These are phyloP conservation scores for Phaenicophaeus curvirostris DNA, from an alignment of 2,797 vertebrate species.

Conservation along the genomic window DNA sequence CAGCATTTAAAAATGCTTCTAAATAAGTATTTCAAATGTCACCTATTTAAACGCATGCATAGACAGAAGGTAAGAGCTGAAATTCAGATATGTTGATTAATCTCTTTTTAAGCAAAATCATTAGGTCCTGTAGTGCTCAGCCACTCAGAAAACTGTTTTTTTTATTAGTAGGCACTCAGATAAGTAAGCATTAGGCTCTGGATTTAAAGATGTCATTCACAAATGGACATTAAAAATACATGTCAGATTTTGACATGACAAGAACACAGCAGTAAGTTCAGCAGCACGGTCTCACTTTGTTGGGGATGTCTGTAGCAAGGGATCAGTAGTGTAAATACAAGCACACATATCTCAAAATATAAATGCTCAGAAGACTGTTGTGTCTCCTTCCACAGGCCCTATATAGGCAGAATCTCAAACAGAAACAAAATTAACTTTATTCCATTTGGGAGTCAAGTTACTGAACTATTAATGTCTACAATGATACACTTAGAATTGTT, in stretches of 20 bases:
- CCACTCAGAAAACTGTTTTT: not conserved
- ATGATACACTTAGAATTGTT: not conserved
- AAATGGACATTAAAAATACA: not conserved
- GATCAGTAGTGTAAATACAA: not conserved
- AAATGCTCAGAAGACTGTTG: not conserved
- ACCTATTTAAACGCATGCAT: not conserved
- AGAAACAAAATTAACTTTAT: slow-evolving; percentile 30
- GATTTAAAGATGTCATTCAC: not conserved
- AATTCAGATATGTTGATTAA: not conserved
- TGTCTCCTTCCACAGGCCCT: not conserved
- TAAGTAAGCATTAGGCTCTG: not conserved
- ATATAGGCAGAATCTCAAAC: not conserved
- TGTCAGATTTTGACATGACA: not conserved
- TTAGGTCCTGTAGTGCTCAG: not conserved
- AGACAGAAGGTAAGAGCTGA: not conserved
- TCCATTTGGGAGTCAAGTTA: slow-evolving; percentile 7
- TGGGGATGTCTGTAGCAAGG: not conserved
- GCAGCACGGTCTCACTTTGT: not conserved
- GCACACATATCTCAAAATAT: slow-evolving; percentile 10
- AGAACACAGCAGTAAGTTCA: not conserved
- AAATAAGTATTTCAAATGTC: not conserved
- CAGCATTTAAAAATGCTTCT: not conserved
- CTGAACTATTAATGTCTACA: slow-evolving; percentile 25
- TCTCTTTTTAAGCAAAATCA: not conserved
- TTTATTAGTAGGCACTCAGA: not conserved